Percentiles rank a stretch among this genome's conserved stretches.
These are phyloP conservation scores for Caenorhabditis angaria DNA, from an alignment of 2,888 invertebrate species.

Conservation along the genomic window DNA sequence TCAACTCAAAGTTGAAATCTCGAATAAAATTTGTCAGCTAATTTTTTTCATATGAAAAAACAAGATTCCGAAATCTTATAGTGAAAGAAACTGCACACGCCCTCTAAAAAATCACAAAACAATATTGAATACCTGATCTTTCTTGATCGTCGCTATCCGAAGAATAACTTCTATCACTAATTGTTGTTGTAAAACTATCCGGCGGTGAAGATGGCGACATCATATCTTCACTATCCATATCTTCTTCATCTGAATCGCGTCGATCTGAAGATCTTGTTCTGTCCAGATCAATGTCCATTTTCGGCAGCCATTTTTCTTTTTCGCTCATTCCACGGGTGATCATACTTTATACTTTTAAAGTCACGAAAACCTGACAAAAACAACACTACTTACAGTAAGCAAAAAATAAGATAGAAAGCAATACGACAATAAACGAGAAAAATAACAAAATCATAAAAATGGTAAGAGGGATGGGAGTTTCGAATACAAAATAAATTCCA, in stretches of 20 bases:
- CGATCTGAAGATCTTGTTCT: background rate
- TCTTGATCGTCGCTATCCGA: constrained; percentile 1
- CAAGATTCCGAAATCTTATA: background rate
- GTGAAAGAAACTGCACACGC: background rate
- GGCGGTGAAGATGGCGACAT: background rate
- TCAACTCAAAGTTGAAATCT: background rate
- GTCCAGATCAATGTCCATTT: background rate
- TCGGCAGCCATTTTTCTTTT: too few species aligned
- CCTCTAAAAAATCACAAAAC: background rate
- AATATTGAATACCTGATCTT: constrained; percentile 2
- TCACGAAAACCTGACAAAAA: background rate
- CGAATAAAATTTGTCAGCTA: background rate
- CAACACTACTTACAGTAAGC: background rate
- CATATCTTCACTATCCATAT: background rate
- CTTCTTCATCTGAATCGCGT: background rate
- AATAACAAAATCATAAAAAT: too few species aligned
- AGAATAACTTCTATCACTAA: background rate
- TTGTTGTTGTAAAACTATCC: background rate
- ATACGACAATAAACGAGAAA: too few species aligned
- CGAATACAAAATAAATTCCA: too few species aligned
- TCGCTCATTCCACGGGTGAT: background rate
- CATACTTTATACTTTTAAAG: background rate
- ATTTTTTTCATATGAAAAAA: background rate
- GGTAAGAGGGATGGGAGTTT: too few species aligned
- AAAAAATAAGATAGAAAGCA: background rate